phyloP scores from a whole-genome alignment of 2,797 vertebrate genomes.

The Pteropus rufus region DNA sequence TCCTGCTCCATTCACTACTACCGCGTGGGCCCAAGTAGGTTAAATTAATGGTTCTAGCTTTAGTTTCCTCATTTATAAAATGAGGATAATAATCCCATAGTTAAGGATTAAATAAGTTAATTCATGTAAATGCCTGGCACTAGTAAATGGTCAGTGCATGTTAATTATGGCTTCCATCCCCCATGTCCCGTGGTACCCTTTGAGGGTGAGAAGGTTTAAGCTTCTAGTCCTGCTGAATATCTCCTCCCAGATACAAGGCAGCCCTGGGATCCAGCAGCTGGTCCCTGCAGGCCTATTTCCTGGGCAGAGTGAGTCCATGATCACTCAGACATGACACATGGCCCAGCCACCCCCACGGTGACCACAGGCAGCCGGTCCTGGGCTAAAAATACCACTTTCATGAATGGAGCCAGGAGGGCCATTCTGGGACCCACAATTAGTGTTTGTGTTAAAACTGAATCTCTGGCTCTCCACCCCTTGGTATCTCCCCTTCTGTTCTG shows the following conservation, averaged over 20 bases:
- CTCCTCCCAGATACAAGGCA: not conserved
- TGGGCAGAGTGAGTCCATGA: conserved; percentile 39
- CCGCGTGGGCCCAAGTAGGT: not conserved
- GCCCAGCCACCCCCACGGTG: not conserved
- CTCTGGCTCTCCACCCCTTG: not conserved
- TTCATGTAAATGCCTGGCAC: not conserved
- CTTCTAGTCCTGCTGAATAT: not conserved
- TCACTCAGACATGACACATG: conserved; percentile 69
- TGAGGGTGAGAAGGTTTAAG: not conserved
- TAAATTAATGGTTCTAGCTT: not conserved
- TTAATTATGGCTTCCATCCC: not conserved
- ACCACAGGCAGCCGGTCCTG: not conserved
- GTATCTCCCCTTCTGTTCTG: not conserved
- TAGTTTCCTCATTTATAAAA: not conserved
- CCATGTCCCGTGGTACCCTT: accelerated
- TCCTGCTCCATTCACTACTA: not conserved
- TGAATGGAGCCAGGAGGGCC: conserved; percentile 61
- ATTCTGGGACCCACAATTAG: not conserved
- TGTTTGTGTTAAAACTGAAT: not conserved
- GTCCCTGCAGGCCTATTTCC: conserved; percentile 37
- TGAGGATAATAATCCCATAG: not conserved
- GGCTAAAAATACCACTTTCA: conserved; percentile 66
- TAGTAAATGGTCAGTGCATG: accelerated
- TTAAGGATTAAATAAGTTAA: not conserved
- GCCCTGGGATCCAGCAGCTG: not conserved